Evolutionary conservation across 2,888 invertebrate species (phyloP), one percentile per base, ranked within the genome.

Genomic region (Lacanobia wlatinum): DNA sequence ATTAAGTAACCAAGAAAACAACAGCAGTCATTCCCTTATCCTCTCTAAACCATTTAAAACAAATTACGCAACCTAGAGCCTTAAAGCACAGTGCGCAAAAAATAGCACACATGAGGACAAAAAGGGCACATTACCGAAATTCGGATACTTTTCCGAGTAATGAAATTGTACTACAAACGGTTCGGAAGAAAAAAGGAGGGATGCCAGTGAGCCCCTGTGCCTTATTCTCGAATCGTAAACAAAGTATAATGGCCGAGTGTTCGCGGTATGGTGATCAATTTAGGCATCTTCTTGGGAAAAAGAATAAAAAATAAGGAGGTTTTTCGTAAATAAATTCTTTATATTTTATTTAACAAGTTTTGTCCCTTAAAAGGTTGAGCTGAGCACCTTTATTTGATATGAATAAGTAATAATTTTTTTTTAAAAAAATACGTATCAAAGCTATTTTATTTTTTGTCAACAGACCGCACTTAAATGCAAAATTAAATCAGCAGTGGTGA

Each of bases 181-280:
- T 83, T 88, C 66, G 80, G 84, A 76, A 78, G 76, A 73, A 84
- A 80, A 77, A 75, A 23, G 52, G 53, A 66, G 67, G 64, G 59
- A 76, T 73, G 40, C 61, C 61, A 65, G 70, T 65, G 73, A 78
- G 73, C 77, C 79, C 73, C 69, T 63, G 82, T 82, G 81, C 69
- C 84, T 78, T 86, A 86, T 87, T 85, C 80, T 81, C 60, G 64
- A 81, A 86, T 84, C 82, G 84, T 83, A 89, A 88, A 89, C 82
- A 87, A 86, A 83, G 77, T 77, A 74, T 85, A 85, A 88, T 82
- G 72, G 82, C 59, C 50, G 73, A 53, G 66, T 61, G 74, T 80
- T 78, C 78, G 73, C 73, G 82, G 73, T 78, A 78, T 74, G 74
- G 85, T 83, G 71, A 79, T 80, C 70, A 66, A 73, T 73, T 80